These are phyloP conservation scores for Hyposoter didymator DNA, from an alignment of 2,888 invertebrate genomes.

Conservation along the genomic window DNA sequence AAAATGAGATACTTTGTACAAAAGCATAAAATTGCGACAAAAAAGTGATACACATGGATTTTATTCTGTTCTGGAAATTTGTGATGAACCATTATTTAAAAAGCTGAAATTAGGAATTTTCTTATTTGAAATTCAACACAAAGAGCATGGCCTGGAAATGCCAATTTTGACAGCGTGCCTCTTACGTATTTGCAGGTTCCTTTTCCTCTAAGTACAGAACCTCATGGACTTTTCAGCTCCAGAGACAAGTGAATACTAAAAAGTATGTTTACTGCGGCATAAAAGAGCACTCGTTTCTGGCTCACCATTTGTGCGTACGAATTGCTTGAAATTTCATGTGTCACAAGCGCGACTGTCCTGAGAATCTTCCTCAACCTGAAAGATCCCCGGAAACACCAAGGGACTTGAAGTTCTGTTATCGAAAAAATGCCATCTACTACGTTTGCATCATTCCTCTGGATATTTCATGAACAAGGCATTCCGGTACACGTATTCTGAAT, in stretches of 20 bases:
- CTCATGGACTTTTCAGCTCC: constrained; percentile 9
- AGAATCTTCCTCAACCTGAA: background rate
- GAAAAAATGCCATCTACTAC: background rate
- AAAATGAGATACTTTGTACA: background rate
- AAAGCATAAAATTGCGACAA: background rate
- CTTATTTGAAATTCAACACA: background rate
- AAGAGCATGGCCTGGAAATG: background rate
- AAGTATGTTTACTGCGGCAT: background rate
- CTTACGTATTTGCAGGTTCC: background rate
- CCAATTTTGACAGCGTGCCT: background rate
- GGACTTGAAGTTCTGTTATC: background rate
- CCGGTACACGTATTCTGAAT: background rate
- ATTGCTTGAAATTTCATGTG: constrained; percentile 20
- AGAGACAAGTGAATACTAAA: constrained; percentile 22
- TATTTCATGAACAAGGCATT: background rate
- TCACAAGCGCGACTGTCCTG: constrained; percentile 1
- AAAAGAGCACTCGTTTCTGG: constrained; percentile 34
- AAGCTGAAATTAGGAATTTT: background rate
- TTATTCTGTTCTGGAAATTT: background rate
- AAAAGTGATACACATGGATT: background rate
- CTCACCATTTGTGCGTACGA: constrained; percentile 27
- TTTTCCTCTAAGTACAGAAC: background rate
- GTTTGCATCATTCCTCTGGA: constrained; percentile 3
- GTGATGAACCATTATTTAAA: background rate
- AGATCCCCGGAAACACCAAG: background rate